Evolutionary conservation across 2,113 vertebrate species (phyloP), one percentile per base, ranked within the genome.

Genomic region (Arizona elegans): DNA sequence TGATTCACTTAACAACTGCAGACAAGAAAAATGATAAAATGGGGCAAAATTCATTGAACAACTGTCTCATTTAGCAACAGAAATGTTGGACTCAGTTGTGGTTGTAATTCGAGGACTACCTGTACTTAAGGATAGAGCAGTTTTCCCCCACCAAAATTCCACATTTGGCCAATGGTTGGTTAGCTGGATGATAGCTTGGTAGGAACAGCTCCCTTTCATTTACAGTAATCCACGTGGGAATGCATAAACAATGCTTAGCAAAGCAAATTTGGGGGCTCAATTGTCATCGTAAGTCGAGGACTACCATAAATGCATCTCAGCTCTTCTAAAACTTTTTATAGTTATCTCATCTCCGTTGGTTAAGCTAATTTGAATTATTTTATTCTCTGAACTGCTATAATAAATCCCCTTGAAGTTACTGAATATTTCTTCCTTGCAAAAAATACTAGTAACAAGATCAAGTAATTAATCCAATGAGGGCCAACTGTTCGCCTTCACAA

Each of bases 291-390:
- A 70, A n/a, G 29, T n/a, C 1, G 33, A 54, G 59, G 8, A 92
- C 85, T 59, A 94, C 11, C 24, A 50, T 65, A 43, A 85, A 56
- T 8, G 93, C 89, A 70, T 33, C 52, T 90, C 54, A 90, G 88
- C 24, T 81, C 86, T 55, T 96, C 56, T 59, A 86, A 85, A 93
- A 85, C 91, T 29, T 88, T 93, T 58, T 10, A 92, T 87, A 85
- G 56, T 85, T 91, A 93, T 86, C 88, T 75, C 47, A 75, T 47
- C 91, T 59, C 53, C 38, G 29, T 53, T 33, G n/a, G 89, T 53
- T 85, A 3, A 65, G 43, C 4, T 91, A 86, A 21, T 52, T 53
- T 93, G 88, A 90, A 70, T 52, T 26, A 47, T 52, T 92, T 90
- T 93, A 90, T 90, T 93, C 75, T n/a, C 75, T 43, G n/a, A 86